Evolutionary conservation across 1,140 invertebrate genomes (phyloP).

Genomic region (Papilio helenus): DNA sequence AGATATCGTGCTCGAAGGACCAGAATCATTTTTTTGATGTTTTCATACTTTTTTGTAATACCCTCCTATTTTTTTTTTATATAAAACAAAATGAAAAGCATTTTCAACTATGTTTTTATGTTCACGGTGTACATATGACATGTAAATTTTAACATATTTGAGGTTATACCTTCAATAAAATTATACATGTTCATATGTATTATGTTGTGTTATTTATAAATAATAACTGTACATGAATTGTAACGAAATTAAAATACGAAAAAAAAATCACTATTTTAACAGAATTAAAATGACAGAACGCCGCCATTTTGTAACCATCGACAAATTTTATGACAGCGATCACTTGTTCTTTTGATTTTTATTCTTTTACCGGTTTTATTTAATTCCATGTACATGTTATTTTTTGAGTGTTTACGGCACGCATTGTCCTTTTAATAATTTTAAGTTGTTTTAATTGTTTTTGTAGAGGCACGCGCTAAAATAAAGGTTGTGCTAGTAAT

Average conservation of each 20-base stretch:
- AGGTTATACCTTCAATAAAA: background rate
- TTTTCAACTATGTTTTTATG: background rate
- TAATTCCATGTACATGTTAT: slow-evolving; percentile 51
- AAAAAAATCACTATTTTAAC: background rate
- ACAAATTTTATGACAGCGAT: slow-evolving; percentile 8
- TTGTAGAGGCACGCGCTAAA: slow-evolving; percentile 32
- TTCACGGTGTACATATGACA: background rate
- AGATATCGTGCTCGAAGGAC: background rate
- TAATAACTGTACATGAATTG: slow-evolving; percentile 51
- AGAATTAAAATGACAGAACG: background rate
- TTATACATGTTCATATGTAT: slow-evolving; percentile 40
- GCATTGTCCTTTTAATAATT: slow-evolving; percentile 55
- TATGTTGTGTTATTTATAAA: slow-evolving; percentile 58
- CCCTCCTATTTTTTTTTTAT: background rate
- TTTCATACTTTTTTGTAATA: background rate
- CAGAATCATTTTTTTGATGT: background rate
- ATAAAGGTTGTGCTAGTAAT: background rate
- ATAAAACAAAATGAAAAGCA: background rate
- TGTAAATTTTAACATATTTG: background rate
- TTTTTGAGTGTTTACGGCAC: slow-evolving; percentile 51
- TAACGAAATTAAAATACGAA: slow-evolving; percentile 25
- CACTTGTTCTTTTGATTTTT: slow-evolving; percentile 43
- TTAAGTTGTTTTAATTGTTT: slow-evolving; percentile 21
- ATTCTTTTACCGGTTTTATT: slow-evolving; percentile 12
- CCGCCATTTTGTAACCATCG: background rate